Evolutionary conservation across 2,888 invertebrate genomes (phyloP).

Genomic region (Incurvaria masculella): DNA sequence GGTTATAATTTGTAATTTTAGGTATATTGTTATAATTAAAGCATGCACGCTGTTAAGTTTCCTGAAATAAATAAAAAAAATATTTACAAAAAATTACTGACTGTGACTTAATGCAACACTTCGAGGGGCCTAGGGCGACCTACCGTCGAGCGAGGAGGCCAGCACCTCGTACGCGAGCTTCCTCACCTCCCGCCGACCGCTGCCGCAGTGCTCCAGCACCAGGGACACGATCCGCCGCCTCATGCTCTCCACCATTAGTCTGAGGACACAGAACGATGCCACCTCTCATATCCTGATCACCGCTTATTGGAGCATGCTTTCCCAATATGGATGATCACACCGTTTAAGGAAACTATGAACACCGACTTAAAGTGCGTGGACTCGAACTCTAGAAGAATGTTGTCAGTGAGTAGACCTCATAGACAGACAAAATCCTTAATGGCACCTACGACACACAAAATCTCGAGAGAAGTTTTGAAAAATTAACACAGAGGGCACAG

Average conservation of each 20-base stretch:
- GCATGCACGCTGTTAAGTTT: too few relatives aligned
- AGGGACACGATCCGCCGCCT: constrained; percentile 16
- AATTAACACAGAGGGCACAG: too few relatives aligned
- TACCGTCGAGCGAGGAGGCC: constrained; percentile 22
- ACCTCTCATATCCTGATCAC: constrained; percentile 16
- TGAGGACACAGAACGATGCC: constrained; percentile 17
- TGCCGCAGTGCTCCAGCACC: constrained; percentile 11
- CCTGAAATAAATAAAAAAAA: too few relatives aligned
- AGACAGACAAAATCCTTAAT: too few relatives aligned
- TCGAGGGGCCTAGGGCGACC: constrained; percentile 2
- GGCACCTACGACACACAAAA: too few relatives aligned
- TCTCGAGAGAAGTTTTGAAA: too few relatives aligned
- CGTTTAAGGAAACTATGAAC: constrained; percentile 13
- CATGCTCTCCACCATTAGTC: constrained; percentile 17
- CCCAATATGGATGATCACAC: constrained; percentile 13
- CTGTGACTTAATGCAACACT: not conserved
- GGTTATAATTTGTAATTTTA: constrained; percentile 6
- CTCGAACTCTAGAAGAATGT: constrained; percentile 10
- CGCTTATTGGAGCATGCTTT: constrained; percentile 5
- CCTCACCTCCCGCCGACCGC: constrained; percentile 14
- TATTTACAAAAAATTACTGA: not conserved
- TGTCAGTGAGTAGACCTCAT: too few relatives aligned
- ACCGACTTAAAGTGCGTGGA: not conserved
- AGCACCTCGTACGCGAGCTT: constrained; percentile 21
- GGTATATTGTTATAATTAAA: too few relatives aligned